Conservation (phyloP, 2,888 invertebrate genomes). For the Polydrusus pterygomalis region DNA sequence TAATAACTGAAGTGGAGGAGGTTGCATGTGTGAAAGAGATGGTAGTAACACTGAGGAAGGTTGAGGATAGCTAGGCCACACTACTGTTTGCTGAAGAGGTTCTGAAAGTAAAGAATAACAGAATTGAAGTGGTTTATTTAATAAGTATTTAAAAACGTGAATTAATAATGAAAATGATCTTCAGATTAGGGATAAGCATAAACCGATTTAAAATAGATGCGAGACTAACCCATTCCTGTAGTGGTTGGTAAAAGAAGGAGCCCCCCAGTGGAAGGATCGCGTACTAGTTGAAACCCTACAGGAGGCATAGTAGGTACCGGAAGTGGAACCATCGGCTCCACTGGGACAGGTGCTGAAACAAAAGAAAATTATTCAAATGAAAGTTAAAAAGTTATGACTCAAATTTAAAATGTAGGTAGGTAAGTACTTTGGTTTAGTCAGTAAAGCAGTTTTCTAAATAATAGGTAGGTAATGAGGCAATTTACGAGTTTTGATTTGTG, state of each 20-base stretch:
- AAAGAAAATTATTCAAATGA: constrained; percentile 59
- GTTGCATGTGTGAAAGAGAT: constrained; percentile 75
- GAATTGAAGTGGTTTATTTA: not conserved
- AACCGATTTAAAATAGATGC: constrained; percentile 51
- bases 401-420: constrained; percentile 16
- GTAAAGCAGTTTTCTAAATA: not conserved
- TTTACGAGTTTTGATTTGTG: not conserved
- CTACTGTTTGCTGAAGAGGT: constrained; percentile 83
- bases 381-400: constrained; percentile 20
- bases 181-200: not conserved
- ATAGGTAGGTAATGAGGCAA: not conserved
- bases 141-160: not conserved
- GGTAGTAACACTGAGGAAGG: constrained; percentile 72
- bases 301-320: constrained; percentile 81
- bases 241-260: constrained; percentile 86
- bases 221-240: constrained; percentile 76
- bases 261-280: constrained; percentile 90
- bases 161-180: not conserved
- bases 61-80: constrained; percentile 82
- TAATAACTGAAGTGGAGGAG: constrained; percentile 78
- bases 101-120: constrained; percentile 68
- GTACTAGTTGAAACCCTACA: constrained; percentile 89
- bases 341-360: constrained; percentile 80
- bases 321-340: constrained; percentile 82
- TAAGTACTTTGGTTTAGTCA: no score